phyloP scores from a whole-genome alignment of 1,140 invertebrate species.

The Papilio helenus region DNA sequence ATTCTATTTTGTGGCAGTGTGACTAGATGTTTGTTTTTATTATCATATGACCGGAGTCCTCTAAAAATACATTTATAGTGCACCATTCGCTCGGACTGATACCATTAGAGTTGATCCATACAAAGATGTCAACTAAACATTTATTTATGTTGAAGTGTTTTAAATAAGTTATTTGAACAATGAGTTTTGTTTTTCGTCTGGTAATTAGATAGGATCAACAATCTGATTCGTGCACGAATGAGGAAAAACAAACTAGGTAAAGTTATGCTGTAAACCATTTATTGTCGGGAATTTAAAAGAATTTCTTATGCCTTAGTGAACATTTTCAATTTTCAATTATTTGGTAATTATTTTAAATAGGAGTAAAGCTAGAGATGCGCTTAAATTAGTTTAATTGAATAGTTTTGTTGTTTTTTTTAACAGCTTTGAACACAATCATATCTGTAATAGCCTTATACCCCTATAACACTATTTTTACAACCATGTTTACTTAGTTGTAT shows the following conservation, averaged over 20 bases:
- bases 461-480: not conserved
- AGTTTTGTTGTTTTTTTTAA: too few species aligned
- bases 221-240: too few species aligned
- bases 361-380: too few species aligned
- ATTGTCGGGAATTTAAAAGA: not conserved
- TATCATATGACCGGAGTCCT: conserved; percentile 78
- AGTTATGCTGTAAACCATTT: not conserved
- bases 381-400: too few species aligned
- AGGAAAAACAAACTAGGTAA: not conserved
- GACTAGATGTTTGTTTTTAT: conserved; percentile 82
- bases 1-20: conserved; percentile 79
- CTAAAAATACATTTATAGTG: conserved; percentile 51
- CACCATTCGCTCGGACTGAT: conserved; percentile 44
- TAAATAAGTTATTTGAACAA: not conserved
- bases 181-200: not conserved
- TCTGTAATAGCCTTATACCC: not conserved
- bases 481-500: not conserved
- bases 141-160: not conserved
- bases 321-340: too few species aligned
- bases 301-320: not conserved
- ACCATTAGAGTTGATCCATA: not conserved
- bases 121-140: not conserved
- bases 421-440: too few species aligned
- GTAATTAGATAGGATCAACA: not conserved
- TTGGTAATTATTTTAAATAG: too few species aligned